A percentile compares a stretch with the other conserved stretches of the same genome.
These are phyloP conservation scores for Podilymbus podiceps DNA, from an alignment of 2,113 vertebrate genomes.

Conservation along the genomic window DNA sequence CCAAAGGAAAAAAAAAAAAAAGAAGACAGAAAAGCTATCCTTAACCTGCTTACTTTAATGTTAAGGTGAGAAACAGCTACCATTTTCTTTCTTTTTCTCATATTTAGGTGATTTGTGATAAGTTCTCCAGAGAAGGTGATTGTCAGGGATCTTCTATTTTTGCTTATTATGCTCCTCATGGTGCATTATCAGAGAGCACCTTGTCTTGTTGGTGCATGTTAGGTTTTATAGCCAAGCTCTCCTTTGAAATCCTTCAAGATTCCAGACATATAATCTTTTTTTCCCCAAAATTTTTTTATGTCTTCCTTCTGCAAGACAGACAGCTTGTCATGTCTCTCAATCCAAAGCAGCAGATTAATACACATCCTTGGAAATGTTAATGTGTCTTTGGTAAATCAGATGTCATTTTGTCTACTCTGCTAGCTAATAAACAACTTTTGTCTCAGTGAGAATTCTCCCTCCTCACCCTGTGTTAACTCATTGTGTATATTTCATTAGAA, in stretches of 20 bases:
- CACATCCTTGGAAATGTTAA: neutral
- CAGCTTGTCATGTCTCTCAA: neutral
- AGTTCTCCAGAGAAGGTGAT: neutral
- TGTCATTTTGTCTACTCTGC: neutral
- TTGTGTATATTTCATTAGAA: neutral
- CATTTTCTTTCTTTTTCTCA: neutral
- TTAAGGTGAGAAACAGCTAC: neutral
- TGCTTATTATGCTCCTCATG: neutral
- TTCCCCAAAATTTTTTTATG: neutral
- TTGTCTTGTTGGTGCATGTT: neutral
- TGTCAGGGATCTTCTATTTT: neutral
- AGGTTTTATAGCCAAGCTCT: neutral
- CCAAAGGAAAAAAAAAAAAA: rapidly evolving
- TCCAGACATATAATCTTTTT: neutral
- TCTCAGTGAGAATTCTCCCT: neutral
- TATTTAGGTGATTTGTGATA: neutral
- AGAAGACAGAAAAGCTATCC: neutral
- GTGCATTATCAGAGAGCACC: neutral
- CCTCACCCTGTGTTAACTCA: neutral
- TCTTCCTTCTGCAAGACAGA: neutral
- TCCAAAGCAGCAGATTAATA: neutral
- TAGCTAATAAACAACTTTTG: neutral
- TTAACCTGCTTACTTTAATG: neutral
- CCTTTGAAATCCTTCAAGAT: neutral
- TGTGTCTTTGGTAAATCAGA: neutral